Conservation (phyloP, 2,113 vertebrate genomes). For the Chaetodon auriga region DNA sequence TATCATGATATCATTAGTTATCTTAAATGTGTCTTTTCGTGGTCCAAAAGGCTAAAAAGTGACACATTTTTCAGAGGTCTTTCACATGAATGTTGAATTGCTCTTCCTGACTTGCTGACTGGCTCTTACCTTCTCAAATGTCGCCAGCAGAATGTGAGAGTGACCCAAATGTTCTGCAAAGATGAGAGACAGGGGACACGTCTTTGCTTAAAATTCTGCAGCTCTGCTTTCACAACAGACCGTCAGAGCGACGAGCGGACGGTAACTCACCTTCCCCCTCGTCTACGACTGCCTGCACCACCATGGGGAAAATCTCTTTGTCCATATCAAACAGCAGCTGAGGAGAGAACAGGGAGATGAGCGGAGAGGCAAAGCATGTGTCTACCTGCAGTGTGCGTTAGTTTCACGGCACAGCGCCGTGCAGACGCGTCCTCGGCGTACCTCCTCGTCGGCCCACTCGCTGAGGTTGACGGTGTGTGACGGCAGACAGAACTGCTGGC, state of each 20-base stretch:
- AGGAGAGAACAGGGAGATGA: not conserved
- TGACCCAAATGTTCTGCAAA: constrained; percentile 92
- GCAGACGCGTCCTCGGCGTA: constrained; percentile 57
- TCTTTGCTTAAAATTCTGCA: constrained; percentile 14
- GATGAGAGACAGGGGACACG: not conserved
- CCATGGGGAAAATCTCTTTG: constrained; percentile 95
- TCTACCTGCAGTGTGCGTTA: not conserved
- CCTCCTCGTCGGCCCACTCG: constrained; percentile 97
- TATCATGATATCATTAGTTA: no score
- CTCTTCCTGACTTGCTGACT: not conserved
- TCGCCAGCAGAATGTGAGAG: constrained; percentile 94
- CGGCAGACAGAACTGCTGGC: constrained; percentile 97
- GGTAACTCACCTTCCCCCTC: constrained; percentile 89
- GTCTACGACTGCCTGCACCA: constrained; percentile 95
- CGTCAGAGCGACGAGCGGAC: not conserved
- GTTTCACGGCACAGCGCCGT: not conserved
- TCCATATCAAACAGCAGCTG: constrained; percentile 96
- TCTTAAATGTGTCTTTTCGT: no score
- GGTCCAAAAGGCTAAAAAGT: no score
- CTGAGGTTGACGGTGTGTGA: constrained; percentile 96
- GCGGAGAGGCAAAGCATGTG: not conserved
- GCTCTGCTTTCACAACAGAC: not conserved
- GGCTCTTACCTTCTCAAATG: constrained; percentile 93
- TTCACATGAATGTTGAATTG: not conserved
- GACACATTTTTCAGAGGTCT: not conserved